Evolutionary conservation across 2,888 invertebrate genomes (phyloP), one percentile per base, ranked within the genome.

Genomic region (Caradrina clavipalpis): DNA sequence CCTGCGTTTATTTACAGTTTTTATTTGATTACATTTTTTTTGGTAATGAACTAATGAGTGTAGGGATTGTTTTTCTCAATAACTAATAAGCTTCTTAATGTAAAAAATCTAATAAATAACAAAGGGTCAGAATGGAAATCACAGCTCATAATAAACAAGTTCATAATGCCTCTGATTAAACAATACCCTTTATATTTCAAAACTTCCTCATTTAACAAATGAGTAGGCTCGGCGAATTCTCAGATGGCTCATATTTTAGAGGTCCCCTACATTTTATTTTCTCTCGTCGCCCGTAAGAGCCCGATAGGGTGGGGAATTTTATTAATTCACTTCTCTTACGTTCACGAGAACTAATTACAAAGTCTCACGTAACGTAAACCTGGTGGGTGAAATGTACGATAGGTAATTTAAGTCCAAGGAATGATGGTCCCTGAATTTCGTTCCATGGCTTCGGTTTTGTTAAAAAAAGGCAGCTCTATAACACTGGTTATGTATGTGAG

Each of bases 281-380:
- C 74, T 55, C 69, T 73, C 51, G 58, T 64, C 69, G 17, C 57
- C 64, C 69, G 53, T 73, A 69, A 73, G 62, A 71, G 64, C 65
- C 60, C 62, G 35, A 63, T 69, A 58, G 72, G 74, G 74, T 69
- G 71, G 65, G 64, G 64, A 76, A 76, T 85, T 86, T 84, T 83
- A 84, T 85, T 85, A 84, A 85, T 86, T 86, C 80, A 81, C 79
- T 81, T 78, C 72, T 83, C 76, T 76, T 78, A 85, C 67, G 75
- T 78, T 81, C 77, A 69, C 57, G 63, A 64, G 54, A 86, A 85
- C 85, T 86, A 87, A 87, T 86, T 87, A 86, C 80, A 61, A 83
- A 86, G 84, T 85, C 85, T 85, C 80, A 76, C 78, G 73, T 80
- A 76, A 82, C 81, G 78, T 73, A 80, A 78, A 78, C 82, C 75